Percentiles rank a stretch among this genome's conserved stretches.
Evolutionary conservation across 2,113 vertebrate species (phyloP).

Genomic region (Nesoenas mayeri): DNA sequence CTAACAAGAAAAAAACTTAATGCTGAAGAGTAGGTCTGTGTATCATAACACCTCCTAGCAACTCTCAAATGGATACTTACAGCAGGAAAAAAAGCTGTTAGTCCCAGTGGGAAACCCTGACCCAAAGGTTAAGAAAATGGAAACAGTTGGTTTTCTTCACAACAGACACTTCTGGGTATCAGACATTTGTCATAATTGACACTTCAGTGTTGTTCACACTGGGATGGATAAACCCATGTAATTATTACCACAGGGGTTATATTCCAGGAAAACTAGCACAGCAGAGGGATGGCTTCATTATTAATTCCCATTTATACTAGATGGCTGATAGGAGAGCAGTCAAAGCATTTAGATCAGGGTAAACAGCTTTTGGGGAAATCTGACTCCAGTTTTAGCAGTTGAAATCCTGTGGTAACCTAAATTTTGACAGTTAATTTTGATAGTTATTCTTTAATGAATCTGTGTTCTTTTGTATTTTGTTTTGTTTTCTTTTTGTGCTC

Average conservation of each 20-base stretch:
- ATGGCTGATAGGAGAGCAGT: neutral
- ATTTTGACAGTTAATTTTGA: neutral
- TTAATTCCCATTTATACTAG: slow-evolving; percentile 16
- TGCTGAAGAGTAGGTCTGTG: slow-evolving; percentile 4
- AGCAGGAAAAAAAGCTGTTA: slow-evolving; percentile 38
- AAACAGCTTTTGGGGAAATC: neutral
- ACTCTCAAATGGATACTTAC: slow-evolving; percentile 26
- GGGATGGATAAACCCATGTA: slow-evolving; percentile 31
- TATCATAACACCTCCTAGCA: slow-evolving; percentile 29
- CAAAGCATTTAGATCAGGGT: neutral
- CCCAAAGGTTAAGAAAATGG: slow-evolving; percentile 31
- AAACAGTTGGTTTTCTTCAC: slow-evolving; percentile 37
- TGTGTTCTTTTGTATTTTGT: neutral
- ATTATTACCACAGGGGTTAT: slow-evolving; percentile 60
- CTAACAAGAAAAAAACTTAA: neutral
- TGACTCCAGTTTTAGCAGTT: neutral
- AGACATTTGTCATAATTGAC: slow-evolving; percentile 54
- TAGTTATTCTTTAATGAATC: neutral
- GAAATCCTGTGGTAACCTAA: neutral
- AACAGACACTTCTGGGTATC: slow-evolving; percentile 8
- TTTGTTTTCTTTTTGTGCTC: neutral
- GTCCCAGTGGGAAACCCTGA: slow-evolving; percentile 41
- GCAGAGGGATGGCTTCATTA: slow-evolving; percentile 21
- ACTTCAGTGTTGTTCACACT: slow-evolving; percentile 49
- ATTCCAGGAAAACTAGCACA: slow-evolving; percentile 30